A percentile compares a stretch with the other conserved stretches of the same genome.
These are phyloP conservation scores for Napeogenes sylphis DNA, from an alignment of 2,888 invertebrate genomes.

Conservation along the genomic window DNA sequence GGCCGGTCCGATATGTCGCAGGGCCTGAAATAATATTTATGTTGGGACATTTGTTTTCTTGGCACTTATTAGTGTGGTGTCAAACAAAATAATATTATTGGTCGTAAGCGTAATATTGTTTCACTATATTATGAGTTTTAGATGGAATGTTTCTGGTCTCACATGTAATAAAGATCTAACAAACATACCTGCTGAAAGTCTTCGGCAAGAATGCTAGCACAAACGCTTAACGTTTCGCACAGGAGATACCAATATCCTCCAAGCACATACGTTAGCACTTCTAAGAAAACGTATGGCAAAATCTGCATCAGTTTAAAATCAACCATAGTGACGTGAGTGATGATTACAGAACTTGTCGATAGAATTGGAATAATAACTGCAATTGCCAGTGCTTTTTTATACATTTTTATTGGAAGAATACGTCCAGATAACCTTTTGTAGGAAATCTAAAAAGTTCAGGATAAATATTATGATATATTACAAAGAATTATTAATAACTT, in stretches of 20 bases:
- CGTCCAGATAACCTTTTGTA: conserved; percentile 80
- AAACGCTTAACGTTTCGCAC: conserved; percentile 80
- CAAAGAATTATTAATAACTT: conserved; percentile 1
- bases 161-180: neutral
- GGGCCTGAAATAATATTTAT: conserved; percentile 59
- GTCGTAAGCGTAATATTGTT: too few relatives aligned
- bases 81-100: too few relatives aligned
- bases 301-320: conserved; percentile 81
- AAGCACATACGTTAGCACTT: conserved; percentile 81
- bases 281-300: conserved; percentile 83
- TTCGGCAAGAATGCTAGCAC: conserved; percentile 81
- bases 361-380: conserved; percentile 79
- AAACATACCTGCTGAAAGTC: conserved; percentile 79
- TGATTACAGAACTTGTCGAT: conserved; percentile 80
- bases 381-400: conserved; percentile 77
- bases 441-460: conserved; percentile 53
- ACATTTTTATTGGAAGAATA: conserved; percentile 74
- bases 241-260: conserved; percentile 85
- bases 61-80: too few relatives aligned
- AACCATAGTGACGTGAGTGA: conserved; percentile 84
- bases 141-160: neutral
- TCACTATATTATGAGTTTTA: neutral
- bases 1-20: conserved; percentile 83
- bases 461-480: neutral
- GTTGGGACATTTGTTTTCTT: neutral